Percentiles rank a stretch among this genome's conserved stretches.
These are phyloP conservation scores for Stenoptilia bipunctidactyla DNA, from an alignment of 2,888 invertebrate species.

Conservation along the genomic window DNA sequence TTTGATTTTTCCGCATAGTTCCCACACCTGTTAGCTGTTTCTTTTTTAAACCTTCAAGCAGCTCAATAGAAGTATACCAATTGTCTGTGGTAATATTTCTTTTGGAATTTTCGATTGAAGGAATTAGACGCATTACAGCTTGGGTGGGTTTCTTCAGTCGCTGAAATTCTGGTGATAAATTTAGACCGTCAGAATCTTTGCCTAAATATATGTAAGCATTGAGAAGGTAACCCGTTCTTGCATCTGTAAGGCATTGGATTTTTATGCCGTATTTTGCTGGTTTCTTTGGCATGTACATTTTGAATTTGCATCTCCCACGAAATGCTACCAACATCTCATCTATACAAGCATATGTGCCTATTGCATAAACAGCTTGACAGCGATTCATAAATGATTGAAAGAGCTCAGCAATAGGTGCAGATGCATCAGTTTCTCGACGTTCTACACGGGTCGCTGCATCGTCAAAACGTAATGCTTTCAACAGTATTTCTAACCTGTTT, in stretches of 20 bases:
- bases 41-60: background rate
- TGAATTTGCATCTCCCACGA: too few species aligned
- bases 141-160: conserved; percentile 6
- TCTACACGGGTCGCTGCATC: too few species aligned
- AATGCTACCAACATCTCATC: too few species aligned
- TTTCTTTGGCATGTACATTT: too few species aligned
- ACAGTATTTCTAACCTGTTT: too few species aligned
- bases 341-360: too few species aligned
- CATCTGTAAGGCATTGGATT: conserved; percentile 10
- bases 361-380: too few species aligned
- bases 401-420: too few species aligned
- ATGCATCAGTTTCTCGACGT: too few species aligned
- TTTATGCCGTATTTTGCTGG: conserved; percentile 14
- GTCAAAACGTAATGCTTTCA: too few species aligned
- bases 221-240: conserved; percentile 6
- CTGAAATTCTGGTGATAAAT: conserved; percentile 2
- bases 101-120: conserved; percentile 7
- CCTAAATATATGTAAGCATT: conserved; percentile 14
- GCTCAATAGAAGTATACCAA: conserved; percentile 8
- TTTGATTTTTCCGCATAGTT: conserved; percentile 3
- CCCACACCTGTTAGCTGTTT: conserved; percentile 3
- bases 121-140: conserved; percentile 10
- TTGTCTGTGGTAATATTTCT: conserved; percentile 10
- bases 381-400: too few species aligned
- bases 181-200: conserved; percentile 10